Conservation (phyloP, 2,888 invertebrate species). For the Polydrusus tereticollis region DNA sequence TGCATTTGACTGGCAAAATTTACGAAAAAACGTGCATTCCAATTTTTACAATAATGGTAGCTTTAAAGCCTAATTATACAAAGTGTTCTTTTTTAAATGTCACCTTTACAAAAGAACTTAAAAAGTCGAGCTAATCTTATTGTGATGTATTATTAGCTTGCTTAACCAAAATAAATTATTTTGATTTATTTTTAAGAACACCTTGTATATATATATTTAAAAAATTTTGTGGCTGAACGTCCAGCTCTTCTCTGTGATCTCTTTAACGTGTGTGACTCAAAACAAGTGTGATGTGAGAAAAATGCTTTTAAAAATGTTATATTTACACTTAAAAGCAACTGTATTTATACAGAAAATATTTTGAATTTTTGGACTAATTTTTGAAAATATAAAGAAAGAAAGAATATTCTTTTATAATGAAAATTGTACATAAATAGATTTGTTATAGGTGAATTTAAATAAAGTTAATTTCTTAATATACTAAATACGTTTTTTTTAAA, state of each 20-base stretch:
- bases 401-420: constrained; percentile 19
- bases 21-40: constrained; percentile 19
- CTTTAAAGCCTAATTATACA: constrained; percentile 18
- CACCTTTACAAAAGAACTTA: neutral
- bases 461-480: constrained; percentile 36
- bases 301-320: constrained; percentile 33
- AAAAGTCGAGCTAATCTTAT: too few species aligned
- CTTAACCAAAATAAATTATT: neutral
- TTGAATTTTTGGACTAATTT: constrained; percentile 22
- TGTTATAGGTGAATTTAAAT: constrained; percentile 43
- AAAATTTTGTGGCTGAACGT: constrained; percentile 56
- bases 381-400: constrained; percentile 25
- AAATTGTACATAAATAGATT: constrained; percentile 39
- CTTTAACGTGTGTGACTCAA: constrained; percentile 55
- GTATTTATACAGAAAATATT: constrained; percentile 27
- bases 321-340: constrained; percentile 31
- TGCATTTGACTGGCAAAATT: neutral
- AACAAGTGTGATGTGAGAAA: constrained; percentile 39
- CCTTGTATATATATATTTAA: neutral
- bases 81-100: neutral
- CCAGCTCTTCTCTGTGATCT: constrained; percentile 68
- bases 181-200: neutral
- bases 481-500: neutral
- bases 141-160: neutral
- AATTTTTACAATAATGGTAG: constrained; percentile 6